Percentiles rank a stretch among this genome's conserved stretches.
Evolutionary conservation across 2,797 vertebrate species (phyloP).

Genomic region (Ptychobarbus kaznakovi): DNA sequence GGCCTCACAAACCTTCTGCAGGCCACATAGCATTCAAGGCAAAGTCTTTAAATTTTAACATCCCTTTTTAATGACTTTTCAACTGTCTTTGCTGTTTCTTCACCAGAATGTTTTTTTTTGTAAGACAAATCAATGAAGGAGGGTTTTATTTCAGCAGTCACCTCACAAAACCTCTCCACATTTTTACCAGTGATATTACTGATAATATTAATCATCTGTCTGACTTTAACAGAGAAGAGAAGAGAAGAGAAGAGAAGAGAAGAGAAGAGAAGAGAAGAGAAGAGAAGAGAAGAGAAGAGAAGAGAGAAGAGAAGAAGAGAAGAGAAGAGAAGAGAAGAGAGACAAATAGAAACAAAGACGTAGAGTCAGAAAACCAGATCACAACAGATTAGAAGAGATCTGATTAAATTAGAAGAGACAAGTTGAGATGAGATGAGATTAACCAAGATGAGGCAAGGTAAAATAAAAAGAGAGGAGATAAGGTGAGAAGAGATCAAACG

Average conservation of each 20-base stretch:
- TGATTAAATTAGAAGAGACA: too few relatives aligned
- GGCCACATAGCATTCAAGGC: conserved; percentile 12
- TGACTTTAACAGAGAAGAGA: not conserved
- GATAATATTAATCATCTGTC: not conserved
- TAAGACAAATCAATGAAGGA: not conserved
- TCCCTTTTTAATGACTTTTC: conserved; percentile 27
- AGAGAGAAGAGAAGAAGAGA: not conserved
- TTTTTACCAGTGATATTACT: not conserved
- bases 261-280: not conserved
- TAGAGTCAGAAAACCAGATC: too few relatives aligned
- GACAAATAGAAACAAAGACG: too few relatives aligned
- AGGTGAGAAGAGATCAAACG: too few relatives aligned
- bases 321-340: not conserved
- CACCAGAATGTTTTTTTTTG: not conserved
- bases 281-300: too few relatives aligned
- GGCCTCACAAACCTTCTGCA: conserved; percentile 22
- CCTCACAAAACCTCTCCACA: not conserved
- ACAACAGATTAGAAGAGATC: too few relatives aligned
- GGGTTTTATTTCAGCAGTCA: conserved; percentile 16
- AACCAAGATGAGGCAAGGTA: too few relatives aligned
- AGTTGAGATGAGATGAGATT: too few relatives aligned
- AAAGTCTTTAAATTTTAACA: conserved; percentile 45
- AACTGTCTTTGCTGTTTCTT: conserved; percentile 30
- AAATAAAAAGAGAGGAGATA: too few relatives aligned
- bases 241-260: not conserved